A percentile compares a stretch with the other conserved stretches of the same genome.
Evolutionary conservation across 2,888 invertebrate genomes (phyloP).

Genomic region (Carabus problematicus): DNA sequence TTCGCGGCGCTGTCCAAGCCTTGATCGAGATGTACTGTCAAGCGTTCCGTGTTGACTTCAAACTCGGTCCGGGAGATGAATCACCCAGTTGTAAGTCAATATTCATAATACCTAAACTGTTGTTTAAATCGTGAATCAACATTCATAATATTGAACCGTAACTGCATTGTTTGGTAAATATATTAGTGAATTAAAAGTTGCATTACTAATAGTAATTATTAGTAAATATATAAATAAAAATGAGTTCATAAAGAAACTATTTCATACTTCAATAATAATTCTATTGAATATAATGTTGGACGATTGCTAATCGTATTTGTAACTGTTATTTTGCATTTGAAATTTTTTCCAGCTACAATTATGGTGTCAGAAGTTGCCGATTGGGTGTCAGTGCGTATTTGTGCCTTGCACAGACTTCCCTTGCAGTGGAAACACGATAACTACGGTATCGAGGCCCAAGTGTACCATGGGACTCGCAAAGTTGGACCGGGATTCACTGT

Average conservation of each 20-base stretch:
- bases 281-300: too few relatives aligned
- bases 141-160: too few relatives aligned
- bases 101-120: too few relatives aligned
- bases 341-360: constrained; percentile 66
- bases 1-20: constrained; percentile 81
- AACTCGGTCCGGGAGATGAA: constrained; percentile 51
- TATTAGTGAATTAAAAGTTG: too few relatives aligned
- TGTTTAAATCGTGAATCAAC: too few relatives aligned
- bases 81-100: constrained; percentile 15
- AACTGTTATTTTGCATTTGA: too few relatives aligned
- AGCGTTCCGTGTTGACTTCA: constrained; percentile 84
- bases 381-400: constrained; percentile 80
- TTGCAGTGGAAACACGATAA: constrained; percentile 83
- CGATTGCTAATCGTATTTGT: too few relatives aligned
- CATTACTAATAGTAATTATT: constrained; percentile 21
- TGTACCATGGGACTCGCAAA: constrained; percentile 87
- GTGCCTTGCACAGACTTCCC: constrained; percentile 80
- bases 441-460: constrained; percentile 83
- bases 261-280: too few relatives aligned
- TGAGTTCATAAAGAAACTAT: too few relatives aligned
- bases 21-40: constrained; percentile 86
- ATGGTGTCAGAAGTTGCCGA: constrained; percentile 76
- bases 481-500: constrained; percentile 60
- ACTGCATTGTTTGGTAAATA: too few relatives aligned
- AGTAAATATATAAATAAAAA: constrained; percentile 27